A percentile compares a stretch with the other conserved stretches of the same genome.
These are phyloP conservation scores for Agonopterix alstromeriana DNA, from an alignment of 2,888 invertebrate genomes.

Conservation along the genomic window DNA sequence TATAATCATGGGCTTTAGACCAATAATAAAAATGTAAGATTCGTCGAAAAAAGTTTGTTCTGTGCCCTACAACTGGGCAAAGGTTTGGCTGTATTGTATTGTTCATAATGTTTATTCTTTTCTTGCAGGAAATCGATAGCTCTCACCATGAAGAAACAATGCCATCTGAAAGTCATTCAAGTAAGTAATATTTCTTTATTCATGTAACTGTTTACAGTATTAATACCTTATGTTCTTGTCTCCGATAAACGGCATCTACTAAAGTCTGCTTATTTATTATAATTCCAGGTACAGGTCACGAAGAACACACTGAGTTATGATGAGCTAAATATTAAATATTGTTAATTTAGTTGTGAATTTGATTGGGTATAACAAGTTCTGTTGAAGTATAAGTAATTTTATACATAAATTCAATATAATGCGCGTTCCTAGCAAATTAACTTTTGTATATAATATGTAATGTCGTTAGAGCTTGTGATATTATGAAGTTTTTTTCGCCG, in stretches of 20 bases:
- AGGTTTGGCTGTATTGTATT: too few species aligned
- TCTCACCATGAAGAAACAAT: constrained; percentile 26
- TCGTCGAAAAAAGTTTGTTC: too few species aligned
- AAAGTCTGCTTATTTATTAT: constrained; percentile 1
- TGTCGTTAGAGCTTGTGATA: too few species aligned
- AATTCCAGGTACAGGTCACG: constrained; percentile 41
- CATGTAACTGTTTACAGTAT: not conserved
- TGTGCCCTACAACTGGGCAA: too few species aligned
- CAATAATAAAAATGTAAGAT: too few species aligned
- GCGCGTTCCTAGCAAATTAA: too few species aligned
- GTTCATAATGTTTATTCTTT: constrained; percentile 4
- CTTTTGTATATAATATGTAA: too few species aligned
- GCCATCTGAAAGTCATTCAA: constrained; percentile 19
- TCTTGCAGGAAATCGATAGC: constrained; percentile 47
- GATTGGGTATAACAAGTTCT: too few species aligned
- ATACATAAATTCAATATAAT: not conserved
- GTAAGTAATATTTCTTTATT: constrained; percentile 22
- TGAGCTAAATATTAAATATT: constrained; percentile 31
- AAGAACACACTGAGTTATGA: constrained; percentile 64
- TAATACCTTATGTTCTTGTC: not conserved
- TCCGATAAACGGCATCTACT: not conserved
- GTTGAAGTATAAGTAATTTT: too few species aligned
- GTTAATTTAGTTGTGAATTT: constrained; percentile 9
- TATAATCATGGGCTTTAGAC: too few species aligned
- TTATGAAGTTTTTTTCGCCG: too few species aligned